Evolutionary conservation across 92 coral and sea anemone species (phyloP).

Genomic region (Epizoanthus illoricatus): DNA sequence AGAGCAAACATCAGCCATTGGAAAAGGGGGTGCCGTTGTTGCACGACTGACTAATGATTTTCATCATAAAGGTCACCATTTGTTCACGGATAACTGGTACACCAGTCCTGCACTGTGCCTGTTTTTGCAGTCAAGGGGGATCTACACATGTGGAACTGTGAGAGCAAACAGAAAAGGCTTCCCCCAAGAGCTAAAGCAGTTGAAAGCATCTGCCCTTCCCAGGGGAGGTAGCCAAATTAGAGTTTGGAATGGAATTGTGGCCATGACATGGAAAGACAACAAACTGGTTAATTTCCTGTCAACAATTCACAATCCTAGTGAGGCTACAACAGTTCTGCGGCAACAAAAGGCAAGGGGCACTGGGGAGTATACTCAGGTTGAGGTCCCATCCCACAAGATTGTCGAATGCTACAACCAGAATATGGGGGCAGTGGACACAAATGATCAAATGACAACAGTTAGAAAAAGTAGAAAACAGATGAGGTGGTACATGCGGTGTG

Average conservation of each 20-base stretch:
- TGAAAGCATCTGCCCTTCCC: slow-evolving; percentile 38
- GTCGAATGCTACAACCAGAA: slow-evolving; percentile 38
- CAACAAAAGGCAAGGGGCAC: slow-evolving; percentile 17
- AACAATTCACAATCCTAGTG: slow-evolving; percentile 43
- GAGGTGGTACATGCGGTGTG: slow-evolving; percentile 50
- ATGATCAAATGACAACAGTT: slow-evolving; percentile 32
- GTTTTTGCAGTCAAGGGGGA: slow-evolving; percentile 41
- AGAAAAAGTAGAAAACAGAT: slow-evolving; percentile 35
- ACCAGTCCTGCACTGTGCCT: slow-evolving; percentile 51
- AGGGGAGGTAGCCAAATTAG: slow-evolving; percentile 35
- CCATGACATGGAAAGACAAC: slow-evolving; percentile 59
- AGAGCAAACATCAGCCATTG: slow-evolving; percentile 24
- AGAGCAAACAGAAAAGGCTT: slow-evolving; percentile 43
- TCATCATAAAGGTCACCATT: slow-evolving; percentile 35
- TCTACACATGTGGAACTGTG: slow-evolving; percentile 50
- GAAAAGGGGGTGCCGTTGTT: slow-evolving; percentile 44
- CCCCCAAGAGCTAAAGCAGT: slow-evolving; percentile 37
- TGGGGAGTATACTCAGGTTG: slow-evolving; percentile 42
- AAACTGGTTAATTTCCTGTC: slow-evolving; percentile 48
- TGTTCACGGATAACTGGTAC: slow-evolving; percentile 55
- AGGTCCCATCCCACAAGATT: slow-evolving; percentile 41
- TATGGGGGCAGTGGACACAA: slow-evolving; percentile 58
- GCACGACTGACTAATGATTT: slow-evolving; percentile 16
- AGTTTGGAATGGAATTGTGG: slow-evolving; percentile 38
- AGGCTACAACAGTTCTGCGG: slow-evolving; percentile 41